Evolutionary conservation across 2,797 vertebrate species (phyloP), one percentile per base, ranked within the genome.

Genomic region (Ctenosaura bakeri): DNA sequence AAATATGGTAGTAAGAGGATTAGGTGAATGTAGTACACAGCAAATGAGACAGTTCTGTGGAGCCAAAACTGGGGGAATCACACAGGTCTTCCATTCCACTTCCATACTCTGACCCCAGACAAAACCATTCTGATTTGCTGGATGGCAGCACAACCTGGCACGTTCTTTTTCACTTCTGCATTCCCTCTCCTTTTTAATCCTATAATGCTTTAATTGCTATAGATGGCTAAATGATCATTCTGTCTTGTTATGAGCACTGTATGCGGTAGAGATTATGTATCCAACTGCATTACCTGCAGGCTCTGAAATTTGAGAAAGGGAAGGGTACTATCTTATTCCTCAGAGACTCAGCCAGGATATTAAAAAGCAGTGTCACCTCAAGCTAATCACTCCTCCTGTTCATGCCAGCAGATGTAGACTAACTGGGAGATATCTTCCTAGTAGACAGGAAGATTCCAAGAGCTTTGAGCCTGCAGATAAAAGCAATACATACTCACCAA

Each of bases 401-500:
- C 0, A 6, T 13, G 71, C 52, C 54, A 66, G 35, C 22, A 54
- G 69, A 52, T 7, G 74, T 6, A 12, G n/a, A 29, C 29, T 24
- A 76, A 32, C 9, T 29, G 8, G 32, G 52, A 76, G 42, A 24
- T 2, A 73, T 59, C 8, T 54, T n/a, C 20, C 14, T 13, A 16
- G 5, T 6, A 35, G 9, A 18, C 35, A 71, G 38, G 12, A 12
- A n/a, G 22, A 29, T 38, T 71, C 46, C 18, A 54, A 71, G 54
- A 81, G 4, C n/a, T 14, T 74, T 73, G 66, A 18, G 26, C 20
- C 88, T 83, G 83, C 46, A 62, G 54, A 90, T 16, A 9, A 88
- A 18, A 54, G 6, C 46, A 4, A 0, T 13, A 29, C 66, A 86
- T 42, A 94, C 98, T 96, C 94, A 99, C 99, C 99, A 59, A 99